Evolutionary conservation across 2,113 vertebrate genomes (phyloP).

Genomic region (Numenius arquata): DNA sequence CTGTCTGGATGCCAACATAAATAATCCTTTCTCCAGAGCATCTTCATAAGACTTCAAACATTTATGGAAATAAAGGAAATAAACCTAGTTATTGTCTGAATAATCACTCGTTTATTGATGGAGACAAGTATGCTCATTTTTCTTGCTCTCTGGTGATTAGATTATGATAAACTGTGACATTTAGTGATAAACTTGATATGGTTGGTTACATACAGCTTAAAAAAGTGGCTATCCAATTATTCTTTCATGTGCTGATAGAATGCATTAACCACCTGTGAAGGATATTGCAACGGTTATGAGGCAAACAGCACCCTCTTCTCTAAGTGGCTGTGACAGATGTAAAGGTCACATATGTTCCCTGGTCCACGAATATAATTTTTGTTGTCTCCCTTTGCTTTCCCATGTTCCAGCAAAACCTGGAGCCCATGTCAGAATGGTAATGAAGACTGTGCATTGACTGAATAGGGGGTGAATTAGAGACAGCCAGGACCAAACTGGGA

Average conservation of each 20-base stretch:
- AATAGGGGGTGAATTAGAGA: neutral
- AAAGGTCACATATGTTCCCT: neutral
- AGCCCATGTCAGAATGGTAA: neutral
- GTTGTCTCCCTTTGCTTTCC: neutral
- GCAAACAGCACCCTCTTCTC: neutral
- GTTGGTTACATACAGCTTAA: conserved; percentile 54
- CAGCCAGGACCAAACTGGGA: neutral
- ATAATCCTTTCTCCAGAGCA: conserved; percentile 26
- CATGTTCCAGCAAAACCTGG: neutral
- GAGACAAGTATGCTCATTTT: conserved; percentile 49
- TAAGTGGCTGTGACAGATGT: neutral
- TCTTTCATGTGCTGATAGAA: neutral
- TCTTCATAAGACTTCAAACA: conserved; percentile 36
- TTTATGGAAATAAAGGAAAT: conserved; percentile 59
- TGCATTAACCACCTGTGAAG: conserved; percentile 39
- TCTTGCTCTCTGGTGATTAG: conserved; percentile 50
- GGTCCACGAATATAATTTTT: neutral
- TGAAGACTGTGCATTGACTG: neutral
- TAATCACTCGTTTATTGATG: conserved; percentile 58
- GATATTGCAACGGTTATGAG: neutral
- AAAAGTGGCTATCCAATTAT: conserved; percentile 39
- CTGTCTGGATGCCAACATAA: conserved; percentile 33
- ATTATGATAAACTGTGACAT: conserved; percentile 63
- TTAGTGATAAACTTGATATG: conserved; percentile 56
- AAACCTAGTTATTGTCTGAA: conserved; percentile 62